A percentile compares a stretch with the other conserved stretches of the same genome.
Conservation (phyloP, 1,140 invertebrate species). For the Calliopsis andreniformis region DNA sequence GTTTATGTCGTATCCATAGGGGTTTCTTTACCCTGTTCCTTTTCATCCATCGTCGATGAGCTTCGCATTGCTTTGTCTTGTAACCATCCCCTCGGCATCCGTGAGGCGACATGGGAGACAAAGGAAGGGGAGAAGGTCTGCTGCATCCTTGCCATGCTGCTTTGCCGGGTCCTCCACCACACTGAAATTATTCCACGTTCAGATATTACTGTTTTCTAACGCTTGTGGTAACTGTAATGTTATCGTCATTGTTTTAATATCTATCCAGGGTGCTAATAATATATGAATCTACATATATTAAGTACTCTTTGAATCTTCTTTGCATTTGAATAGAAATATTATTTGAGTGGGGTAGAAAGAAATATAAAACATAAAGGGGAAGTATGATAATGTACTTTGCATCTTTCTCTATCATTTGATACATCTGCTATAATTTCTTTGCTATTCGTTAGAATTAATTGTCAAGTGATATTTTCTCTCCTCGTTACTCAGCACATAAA, state of each 20-base stretch:
- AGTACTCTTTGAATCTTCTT: neutral
- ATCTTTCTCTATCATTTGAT: slow-evolving; percentile 50
- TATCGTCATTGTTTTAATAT: slow-evolving; percentile 9
- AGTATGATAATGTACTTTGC: slow-evolving; percentile 28
- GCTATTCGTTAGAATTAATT: slow-evolving; percentile 1
- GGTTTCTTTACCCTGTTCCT: slow-evolving; percentile 87
- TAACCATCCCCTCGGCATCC: slow-evolving; percentile 83
- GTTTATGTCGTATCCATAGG: neutral
- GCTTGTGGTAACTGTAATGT: neutral
- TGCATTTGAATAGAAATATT: slow-evolving; percentile 15
- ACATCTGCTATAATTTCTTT: slow-evolving; percentile 24
- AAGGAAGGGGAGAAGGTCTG: slow-evolving; percentile 82
- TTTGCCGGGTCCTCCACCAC: slow-evolving; percentile 83
- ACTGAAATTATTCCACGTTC: slow-evolving; percentile 72
- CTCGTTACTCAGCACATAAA: slow-evolving; percentile 48
- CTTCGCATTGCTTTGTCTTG: slow-evolving; percentile 84
- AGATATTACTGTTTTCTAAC: neutral
- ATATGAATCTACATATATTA: slow-evolving; percentile 23
- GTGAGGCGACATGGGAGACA: slow-evolving; percentile 74
- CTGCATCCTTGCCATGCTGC: slow-evolving; percentile 91
- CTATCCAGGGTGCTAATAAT: slow-evolving; percentile 6
- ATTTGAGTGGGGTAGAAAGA: slow-evolving; percentile 25
- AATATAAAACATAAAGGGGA: slow-evolving; percentile 17
- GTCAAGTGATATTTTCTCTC: slow-evolving; percentile 10
- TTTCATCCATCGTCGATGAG: slow-evolving; percentile 90